Evolutionary conservation across 2,888 invertebrate genomes (phyloP).

Genomic region (Scaptodrosophila latifasciaeformis): DNA sequence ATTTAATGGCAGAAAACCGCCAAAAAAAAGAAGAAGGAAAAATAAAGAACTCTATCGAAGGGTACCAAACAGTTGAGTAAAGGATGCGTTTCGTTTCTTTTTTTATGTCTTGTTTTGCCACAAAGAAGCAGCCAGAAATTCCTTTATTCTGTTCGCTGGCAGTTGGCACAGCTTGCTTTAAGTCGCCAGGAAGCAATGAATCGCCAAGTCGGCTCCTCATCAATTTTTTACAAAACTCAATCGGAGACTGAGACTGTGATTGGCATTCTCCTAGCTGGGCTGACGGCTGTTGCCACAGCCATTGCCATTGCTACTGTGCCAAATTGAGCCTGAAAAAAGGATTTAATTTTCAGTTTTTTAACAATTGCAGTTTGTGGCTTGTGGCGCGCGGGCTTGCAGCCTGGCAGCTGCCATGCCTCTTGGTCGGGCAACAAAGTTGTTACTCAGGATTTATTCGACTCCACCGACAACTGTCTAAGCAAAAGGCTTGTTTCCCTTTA

Average conservation of each 20-base stretch:
- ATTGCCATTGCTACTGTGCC: constrained; percentile 40
- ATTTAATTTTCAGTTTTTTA: constrained; percentile 67
- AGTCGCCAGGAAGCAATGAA: constrained; percentile 26
- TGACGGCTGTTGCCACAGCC: constrained; percentile 14
- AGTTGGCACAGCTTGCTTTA: constrained; percentile 63
- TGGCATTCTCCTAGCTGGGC: constrained; percentile 29
- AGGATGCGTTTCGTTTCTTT: constrained; percentile 5
- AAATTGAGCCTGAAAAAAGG: constrained; percentile 75
- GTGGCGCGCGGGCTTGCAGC: constrained; percentile 29
- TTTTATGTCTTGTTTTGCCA: constrained; percentile 19
- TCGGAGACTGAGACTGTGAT: constrained; percentile 29
- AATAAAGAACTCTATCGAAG: neutral
- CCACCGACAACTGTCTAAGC: constrained; percentile 28
- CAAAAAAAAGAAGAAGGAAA: constrained; percentile 11
- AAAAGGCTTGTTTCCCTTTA: constrained; percentile 12
- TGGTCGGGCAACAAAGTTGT: neutral
- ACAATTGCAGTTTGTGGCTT: constrained; percentile 39
- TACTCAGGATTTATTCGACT: neutral
- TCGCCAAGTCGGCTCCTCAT: no score
- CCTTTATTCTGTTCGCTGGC: constrained; percentile 35
- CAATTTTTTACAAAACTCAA: constrained; percentile 31
- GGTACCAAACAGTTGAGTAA: neutral
- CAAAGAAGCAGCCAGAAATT: constrained; percentile 1
- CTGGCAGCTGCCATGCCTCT: constrained; percentile 43
- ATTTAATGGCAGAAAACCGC: constrained; percentile 23